Conservation (phyloP, 64 coral and sea anemone species). For the Platygyra sinensis region DNA sequence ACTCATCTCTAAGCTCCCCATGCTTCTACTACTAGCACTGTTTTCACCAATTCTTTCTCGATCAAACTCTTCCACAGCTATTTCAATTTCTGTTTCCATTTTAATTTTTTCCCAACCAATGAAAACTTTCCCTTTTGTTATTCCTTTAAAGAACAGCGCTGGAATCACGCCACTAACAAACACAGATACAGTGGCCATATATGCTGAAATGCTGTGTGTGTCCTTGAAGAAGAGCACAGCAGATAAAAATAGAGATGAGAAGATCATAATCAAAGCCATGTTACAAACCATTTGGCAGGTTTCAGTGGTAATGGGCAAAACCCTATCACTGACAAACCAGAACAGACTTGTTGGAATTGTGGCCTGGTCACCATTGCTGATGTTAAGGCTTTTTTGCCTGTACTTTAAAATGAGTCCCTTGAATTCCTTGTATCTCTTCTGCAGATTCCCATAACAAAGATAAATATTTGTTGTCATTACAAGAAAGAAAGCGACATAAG, state of each 20-base stretch:
- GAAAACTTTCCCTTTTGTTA: neutral
- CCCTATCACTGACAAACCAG: neutral
- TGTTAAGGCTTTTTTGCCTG: neutral
- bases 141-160: neutral
- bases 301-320: constrained; percentile 2
- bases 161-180: neutral
- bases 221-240: neutral
- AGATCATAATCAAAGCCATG: neutral
- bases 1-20: too few relatives aligned
- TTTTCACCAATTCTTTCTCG: neutral
- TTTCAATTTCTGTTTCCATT: neutral
- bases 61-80: neutral
- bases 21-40: too few relatives aligned
- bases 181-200: neutral
- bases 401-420: neutral
- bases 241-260: neutral
- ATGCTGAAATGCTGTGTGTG: neutral
- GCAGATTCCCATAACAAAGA: neutral
- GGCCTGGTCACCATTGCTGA: neutral
- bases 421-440: neutral
- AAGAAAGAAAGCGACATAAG: neutral
- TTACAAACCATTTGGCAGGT: neutral
- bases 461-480: neutral
- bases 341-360: constrained; percentile 4
- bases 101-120: neutral